Evolutionary conservation across 2,797 vertebrate genomes (phyloP).

Genomic region (Aplochiton taeniatus): DNA sequence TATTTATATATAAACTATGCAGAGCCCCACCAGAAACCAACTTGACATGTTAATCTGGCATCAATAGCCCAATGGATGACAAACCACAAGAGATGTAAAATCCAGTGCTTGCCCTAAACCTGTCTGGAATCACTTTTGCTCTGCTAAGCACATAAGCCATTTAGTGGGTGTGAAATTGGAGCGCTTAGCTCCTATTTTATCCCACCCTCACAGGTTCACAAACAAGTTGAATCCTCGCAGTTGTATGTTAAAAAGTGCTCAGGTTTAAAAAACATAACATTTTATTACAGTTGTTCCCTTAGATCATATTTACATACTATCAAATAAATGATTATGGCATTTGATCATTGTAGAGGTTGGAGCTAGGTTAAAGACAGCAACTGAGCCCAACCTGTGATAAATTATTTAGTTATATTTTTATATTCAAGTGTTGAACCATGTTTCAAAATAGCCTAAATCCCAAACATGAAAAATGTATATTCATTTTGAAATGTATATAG

Average conservation of each 20-base stretch:
- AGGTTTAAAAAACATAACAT: conserved; percentile 2
- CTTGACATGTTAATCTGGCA: conserved; percentile 65
- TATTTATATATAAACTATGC: too few relatives aligned
- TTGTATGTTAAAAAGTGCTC: conserved; percentile 10
- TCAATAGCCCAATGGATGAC: conserved; percentile 61
- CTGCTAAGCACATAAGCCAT: conserved; percentile 23
- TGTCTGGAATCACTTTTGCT: conserved; percentile 20
- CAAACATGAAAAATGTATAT: too few relatives aligned
- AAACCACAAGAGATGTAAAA: conserved; percentile 9
- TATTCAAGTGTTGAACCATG: too few relatives aligned
- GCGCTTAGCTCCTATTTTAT: conserved; percentile 22
- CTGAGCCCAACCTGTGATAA: too few relatives aligned
- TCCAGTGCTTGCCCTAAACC: conserved; percentile 7
- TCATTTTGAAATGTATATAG: too few relatives aligned
- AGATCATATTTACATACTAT: neutral
- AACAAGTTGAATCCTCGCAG: conserved; percentile 5
- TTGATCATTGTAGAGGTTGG: too few relatives aligned
- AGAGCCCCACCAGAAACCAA: conserved; percentile 2
- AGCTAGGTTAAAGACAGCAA: too few relatives aligned
- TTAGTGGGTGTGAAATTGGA: conserved; percentile 21
- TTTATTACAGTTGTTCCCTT: conserved; percentile 17
- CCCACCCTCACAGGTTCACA: conserved; percentile 1
- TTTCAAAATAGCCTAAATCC: too few relatives aligned
- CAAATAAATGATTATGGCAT: too few relatives aligned
- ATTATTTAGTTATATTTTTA: too few relatives aligned